phyloP scores from a whole-genome alignment of 2,888 invertebrate genomes.

The Coleophora flavipennella region DNA sequence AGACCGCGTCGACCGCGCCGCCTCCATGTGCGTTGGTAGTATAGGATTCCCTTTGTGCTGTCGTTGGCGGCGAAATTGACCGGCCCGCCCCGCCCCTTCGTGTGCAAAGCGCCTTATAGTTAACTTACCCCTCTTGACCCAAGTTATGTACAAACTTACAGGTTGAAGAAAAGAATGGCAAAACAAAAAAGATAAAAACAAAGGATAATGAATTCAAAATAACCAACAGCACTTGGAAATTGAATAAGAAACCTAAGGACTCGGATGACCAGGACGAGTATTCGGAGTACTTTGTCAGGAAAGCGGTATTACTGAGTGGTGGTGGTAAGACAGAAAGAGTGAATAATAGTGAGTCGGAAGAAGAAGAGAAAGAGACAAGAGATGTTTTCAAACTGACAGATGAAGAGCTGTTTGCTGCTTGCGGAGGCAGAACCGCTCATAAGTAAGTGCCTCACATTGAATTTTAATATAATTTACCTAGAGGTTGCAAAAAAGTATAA shows the following conservation, averaged over 20 bases:
- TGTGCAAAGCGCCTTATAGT: too few species aligned
- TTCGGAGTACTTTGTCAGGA: conserved; percentile 48
- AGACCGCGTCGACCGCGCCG: too few species aligned
- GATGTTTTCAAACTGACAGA: conserved; percentile 73
- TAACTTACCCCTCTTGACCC: too few species aligned
- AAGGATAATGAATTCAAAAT: conserved; percentile 45
- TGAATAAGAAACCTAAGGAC: conserved; percentile 35
- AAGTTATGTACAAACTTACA: conserved; percentile 22
- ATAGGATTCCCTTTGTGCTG: too few species aligned
- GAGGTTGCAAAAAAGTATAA: too few species aligned
- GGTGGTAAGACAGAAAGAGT: conserved; percentile 37
- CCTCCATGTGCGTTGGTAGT: too few species aligned
- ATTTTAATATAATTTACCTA: too few species aligned
- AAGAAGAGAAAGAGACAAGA: conserved; percentile 25
- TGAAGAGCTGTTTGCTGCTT: conserved; percentile 84
- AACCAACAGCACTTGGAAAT: conserved; percentile 51
- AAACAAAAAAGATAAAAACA: conserved; percentile 53
- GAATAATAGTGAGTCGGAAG: conserved; percentile 22
- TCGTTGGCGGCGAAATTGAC: too few species aligned
- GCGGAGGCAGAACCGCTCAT: conserved; percentile 87
- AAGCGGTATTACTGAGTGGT: conserved; percentile 43
- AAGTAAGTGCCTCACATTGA: conserved; percentile 67
- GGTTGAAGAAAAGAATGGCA: conserved; percentile 54
- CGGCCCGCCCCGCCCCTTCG: too few species aligned
- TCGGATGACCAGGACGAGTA: conserved; percentile 34